A percentile compares a stretch with the other conserved stretches of the same genome.
phyloP scores from a whole-genome alignment of 92 coral and sea anemone species.

The Blastomussa wellsi region DNA sequence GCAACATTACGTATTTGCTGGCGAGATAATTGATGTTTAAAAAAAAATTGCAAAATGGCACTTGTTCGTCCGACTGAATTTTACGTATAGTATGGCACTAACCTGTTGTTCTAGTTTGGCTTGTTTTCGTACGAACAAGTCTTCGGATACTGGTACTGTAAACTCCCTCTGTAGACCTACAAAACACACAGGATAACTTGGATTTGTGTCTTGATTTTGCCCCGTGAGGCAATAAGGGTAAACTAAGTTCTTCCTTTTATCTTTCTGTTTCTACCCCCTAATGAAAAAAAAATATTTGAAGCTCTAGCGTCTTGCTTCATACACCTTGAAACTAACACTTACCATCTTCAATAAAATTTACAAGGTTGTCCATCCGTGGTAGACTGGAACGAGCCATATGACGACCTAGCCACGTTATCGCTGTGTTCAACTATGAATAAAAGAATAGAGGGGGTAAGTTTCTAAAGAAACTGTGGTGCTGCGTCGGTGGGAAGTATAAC shows the following conservation, averaged over 20 bases:
- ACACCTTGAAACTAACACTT: conserved; percentile 30
- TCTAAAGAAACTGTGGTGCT: too few relatives aligned
- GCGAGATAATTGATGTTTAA: too few relatives aligned
- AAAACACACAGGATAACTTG: neutral
- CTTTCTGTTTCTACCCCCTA: neutral
- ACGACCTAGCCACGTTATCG: conserved; percentile 71
- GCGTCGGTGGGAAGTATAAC: too few relatives aligned
- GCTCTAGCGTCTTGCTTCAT: neutral
- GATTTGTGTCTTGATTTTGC: too few relatives aligned
- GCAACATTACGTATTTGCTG: too few relatives aligned
- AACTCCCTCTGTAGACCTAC: conserved; percentile 77
- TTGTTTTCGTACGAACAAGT: conserved; percentile 72
- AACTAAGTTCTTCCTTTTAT: neutral
- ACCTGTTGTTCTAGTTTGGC: conserved; percentile 89
- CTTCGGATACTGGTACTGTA: conserved; percentile 69
- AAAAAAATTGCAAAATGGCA: too few relatives aligned
- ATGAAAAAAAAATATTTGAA: neutral
- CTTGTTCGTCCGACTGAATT: too few relatives aligned
- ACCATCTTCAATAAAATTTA: conserved; percentile 73
- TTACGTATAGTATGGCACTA: neutral
- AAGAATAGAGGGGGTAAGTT: too few relatives aligned
- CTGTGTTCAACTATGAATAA: conserved; percentile 57
- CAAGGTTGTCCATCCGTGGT: conserved; percentile 38
- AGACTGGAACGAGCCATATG: conserved; percentile 30
- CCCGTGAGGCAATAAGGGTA: neutral